Evolutionary conservation across 1,140 invertebrate genomes (phyloP), one percentile per base, ranked within the genome.

Genomic region (Papilio glaucus): DNA sequence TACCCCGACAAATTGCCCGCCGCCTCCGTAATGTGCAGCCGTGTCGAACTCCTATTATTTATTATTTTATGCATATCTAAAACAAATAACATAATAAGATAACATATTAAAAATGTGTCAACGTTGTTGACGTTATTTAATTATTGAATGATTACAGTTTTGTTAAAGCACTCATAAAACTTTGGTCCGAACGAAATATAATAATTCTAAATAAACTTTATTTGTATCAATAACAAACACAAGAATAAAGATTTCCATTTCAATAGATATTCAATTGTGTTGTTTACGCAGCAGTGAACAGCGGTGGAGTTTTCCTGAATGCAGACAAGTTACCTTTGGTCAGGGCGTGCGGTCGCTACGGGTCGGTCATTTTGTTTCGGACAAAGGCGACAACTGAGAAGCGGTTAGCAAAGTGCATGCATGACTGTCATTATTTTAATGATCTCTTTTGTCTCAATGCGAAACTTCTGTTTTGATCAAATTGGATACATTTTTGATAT

Each of bases 1-100:
- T 91, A 91, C 81, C 67, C 18, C 75, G 78, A 82, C 85, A 91
- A 91, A 91, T 91, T 91, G 87, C 84, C 45, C 78, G 63, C 80
- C 78, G 82, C 79, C 82, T 82, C 74, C 71, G 73, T 85, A 86
- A 87, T 84, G 76, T 80, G 77, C 69, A 63, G 42, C 73, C 74
- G 72, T 76, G 69, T 75, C 72, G 74, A 77, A 71, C 72, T 71
- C 53, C 82, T 86, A 86, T 85, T 85, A 86, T 87, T 87, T 87
- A 84, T 82, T 78, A 77, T 78, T 78, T 61, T 49, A 61, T 8
- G 15, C n/a, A 45, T 18, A 49, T 15, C 18, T 7, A 49, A 49
- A 7, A 9, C 45, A 49, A 45, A 45, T 45, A 45, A 45, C 21
- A 21, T 49, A 49, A 49, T n/a, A n/a, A n/a, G 45, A 49, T 49